Conservation (phyloP, 2,113 vertebrate genomes). For the Rhea americana region DNA sequence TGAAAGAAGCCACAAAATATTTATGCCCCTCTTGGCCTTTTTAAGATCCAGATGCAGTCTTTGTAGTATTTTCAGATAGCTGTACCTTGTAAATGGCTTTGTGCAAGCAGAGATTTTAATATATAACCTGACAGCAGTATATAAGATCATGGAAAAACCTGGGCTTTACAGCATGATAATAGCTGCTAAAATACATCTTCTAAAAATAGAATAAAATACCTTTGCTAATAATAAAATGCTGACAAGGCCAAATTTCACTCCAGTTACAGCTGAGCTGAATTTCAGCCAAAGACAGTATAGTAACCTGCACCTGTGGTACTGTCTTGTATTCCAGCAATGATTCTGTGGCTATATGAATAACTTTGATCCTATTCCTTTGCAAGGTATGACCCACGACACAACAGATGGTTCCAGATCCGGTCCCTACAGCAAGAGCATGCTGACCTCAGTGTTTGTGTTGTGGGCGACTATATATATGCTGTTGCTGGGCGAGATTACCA, state of each 20-base stretch:
- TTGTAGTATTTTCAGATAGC: neutral
- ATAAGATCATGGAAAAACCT: constrained; percentile 25
- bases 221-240: constrained; percentile 50
- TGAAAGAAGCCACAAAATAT: neutral
- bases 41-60: neutral
- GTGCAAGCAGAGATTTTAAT: constrained; percentile 9
- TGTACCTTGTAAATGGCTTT: constrained; percentile 10
- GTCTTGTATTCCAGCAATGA: constrained; percentile 13
- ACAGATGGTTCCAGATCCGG: constrained; percentile 91
- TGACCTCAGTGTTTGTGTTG: constrained; percentile 91
- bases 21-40: neutral
- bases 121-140: neutral
- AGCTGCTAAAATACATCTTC: constrained; percentile 34
- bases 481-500: constrained; percentile 94
- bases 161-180: constrained; percentile 7
- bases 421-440: constrained; percentile 91
- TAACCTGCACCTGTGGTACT: neutral
- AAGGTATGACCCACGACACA: constrained; percentile 96
- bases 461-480: constrained; percentile 87
- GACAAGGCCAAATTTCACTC: constrained; percentile 11
- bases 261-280: constrained; percentile 16
- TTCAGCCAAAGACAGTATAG: neutral
- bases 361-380: constrained; percentile 2
- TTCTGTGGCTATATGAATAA: neutral
- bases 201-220: constrained; percentile 46